A percentile compares a stretch with the other conserved stretches of the same genome.
Evolutionary conservation across 2,797 vertebrate genomes (phyloP).

Genomic region (Orientallactaga sibirica): DNA sequence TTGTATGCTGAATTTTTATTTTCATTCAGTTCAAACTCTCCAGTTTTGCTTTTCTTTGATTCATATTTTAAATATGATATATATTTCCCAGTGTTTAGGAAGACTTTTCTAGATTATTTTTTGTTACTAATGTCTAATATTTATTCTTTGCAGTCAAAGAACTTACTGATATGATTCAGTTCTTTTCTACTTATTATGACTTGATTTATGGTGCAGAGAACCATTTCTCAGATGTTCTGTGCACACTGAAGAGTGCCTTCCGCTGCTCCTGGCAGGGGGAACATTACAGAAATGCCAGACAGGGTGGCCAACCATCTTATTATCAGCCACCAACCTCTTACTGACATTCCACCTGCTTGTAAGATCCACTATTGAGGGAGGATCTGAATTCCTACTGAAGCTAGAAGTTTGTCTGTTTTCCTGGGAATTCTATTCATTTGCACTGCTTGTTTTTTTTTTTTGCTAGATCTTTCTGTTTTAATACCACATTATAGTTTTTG

Average conservation of each 20-base stretch:
- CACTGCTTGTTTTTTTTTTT: no score
- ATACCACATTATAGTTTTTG: no score
- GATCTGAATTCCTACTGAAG: neutral
- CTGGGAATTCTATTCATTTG: neutral
- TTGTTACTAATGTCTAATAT: neutral
- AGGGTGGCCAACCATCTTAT: neutral
- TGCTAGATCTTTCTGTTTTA: no score
- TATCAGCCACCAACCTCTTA: neutral
- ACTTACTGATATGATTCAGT: neutral
- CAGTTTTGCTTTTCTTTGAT: neutral
- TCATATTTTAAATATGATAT: neutral
- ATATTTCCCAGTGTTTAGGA: neutral
- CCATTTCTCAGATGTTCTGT: neutral
- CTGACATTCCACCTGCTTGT: neutral
- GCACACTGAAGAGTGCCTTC: neutral
- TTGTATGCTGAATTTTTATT: neutral
- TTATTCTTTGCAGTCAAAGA: neutral
- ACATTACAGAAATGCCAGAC: no score
- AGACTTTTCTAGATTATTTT: neutral
- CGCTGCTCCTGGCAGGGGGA: neutral
- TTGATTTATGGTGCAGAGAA: neutral
- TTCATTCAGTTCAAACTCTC: no score
- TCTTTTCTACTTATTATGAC: neutral
- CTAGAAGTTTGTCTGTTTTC: neutral
- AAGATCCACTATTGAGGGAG: neutral